Evolutionary conservation across 2,113 vertebrate species (phyloP), one percentile per base, ranked within the genome.

Genomic region (Bostrychus sinensis): DNA sequence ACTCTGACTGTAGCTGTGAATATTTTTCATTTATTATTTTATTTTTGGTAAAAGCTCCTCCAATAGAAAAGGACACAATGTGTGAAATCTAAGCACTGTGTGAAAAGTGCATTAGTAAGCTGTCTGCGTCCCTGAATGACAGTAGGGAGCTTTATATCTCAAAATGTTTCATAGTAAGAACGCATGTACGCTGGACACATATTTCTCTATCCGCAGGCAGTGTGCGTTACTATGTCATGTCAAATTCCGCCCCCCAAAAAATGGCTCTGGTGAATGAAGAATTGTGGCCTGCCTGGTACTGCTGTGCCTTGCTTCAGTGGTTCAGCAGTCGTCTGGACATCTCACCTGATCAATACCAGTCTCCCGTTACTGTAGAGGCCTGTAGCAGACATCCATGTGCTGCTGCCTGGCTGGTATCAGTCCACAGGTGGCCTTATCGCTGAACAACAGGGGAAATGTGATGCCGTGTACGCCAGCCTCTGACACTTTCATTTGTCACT

Each of bases 401-500:
- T 68, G 61, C 57, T n/a, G n/a, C n/a, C n/a, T 30, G 64, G 41
- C 61, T 69, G 42, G 14, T 37, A 60, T 70, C 54, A 13, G 64
- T 36, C 23, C 19, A 16, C 23, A n/a, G 11, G 43, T 5, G 23
- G 53, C 42, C 73, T 75, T 62, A 83, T 81, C 78, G 14, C 14
- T 5, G 54, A 60, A 65, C 75, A 80, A 75, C 80, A 58, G 64
- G 63, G 66, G 77, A 71, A 72, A 82, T 51, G 66, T 58, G 64
- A 83, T 73, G 67, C 63, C 60, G 41, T 38, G 11, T 4, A 41
- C 43, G 58, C 26, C 45, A 8, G 19, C 45, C 32, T 36, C 80
- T 60, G 80, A 85, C 80, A 85, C 83, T 79, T 84, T 83, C 60
- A 87, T 88, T 80, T 81, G 79, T 83, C 82, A 61, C 30, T 12